These are phyloP conservation scores for Tachystola acroxantha DNA, from an alignment of 2,888 invertebrate genomes.

Conservation along the genomic window DNA sequence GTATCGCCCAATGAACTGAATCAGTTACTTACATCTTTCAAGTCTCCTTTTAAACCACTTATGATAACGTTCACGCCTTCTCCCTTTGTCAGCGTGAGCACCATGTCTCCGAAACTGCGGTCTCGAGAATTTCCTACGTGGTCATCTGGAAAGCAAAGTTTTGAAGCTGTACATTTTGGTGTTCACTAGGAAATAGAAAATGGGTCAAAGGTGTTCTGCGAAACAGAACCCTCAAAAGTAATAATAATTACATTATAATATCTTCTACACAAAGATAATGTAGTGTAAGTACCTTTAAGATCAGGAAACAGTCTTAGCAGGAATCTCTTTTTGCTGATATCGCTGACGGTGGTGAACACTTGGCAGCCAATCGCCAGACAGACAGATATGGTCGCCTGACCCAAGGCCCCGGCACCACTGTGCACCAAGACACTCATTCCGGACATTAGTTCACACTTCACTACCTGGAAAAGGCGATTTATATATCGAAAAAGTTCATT, in stretches of 20 bases:
- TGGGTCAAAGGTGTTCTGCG: too few species aligned
- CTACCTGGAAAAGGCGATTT: neutral
- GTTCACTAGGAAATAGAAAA: too few species aligned
- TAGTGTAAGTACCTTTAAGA: too few species aligned
- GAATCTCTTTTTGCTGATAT: conserved; percentile 11
- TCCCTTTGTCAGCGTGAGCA: conserved; percentile 32
- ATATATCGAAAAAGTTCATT: neutral
- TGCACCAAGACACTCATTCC: conserved; percentile 12
- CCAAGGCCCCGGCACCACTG: conserved; percentile 16
- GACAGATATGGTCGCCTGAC: too few species aligned
- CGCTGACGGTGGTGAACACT: conserved; percentile 17
- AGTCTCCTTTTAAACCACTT: conserved; percentile 28
- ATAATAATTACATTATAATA: too few species aligned
- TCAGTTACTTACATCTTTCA: too few species aligned
- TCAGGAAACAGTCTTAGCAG: conserved; percentile 13
- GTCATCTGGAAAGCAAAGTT: too few species aligned
- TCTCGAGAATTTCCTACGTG: conserved; percentile 50
- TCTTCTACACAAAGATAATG: too few species aligned
- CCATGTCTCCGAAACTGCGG: conserved; percentile 37
- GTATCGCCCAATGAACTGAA: too few species aligned
- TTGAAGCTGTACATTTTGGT: too few species aligned
- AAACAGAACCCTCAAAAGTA: too few species aligned
- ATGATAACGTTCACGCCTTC: conserved; percentile 42
- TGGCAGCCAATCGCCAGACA: conserved; percentile 9
- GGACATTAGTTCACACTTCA: neutral